phyloP scores from a whole-genome alignment of 2,888 invertebrate genomes.

The Lacanobia oleracea region DNA sequence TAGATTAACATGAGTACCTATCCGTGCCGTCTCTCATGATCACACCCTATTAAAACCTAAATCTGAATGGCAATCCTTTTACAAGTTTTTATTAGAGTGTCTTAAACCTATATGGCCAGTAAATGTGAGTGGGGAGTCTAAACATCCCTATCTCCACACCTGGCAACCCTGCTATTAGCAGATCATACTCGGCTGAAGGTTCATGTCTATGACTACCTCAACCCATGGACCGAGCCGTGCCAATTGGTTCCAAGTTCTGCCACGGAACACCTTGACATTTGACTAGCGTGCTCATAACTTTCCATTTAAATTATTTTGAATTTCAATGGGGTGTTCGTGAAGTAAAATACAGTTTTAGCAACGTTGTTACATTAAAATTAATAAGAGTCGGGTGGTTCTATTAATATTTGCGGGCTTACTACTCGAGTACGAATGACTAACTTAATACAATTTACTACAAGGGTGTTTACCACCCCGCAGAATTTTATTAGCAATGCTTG shows the following conservation, averaged over 20 bases:
- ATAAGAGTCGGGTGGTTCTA: conserved; percentile 4
- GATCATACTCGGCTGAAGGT: conserved; percentile 5
- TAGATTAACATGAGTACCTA: too few species aligned
- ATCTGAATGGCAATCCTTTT: too few species aligned
- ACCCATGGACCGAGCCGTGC: conserved; percentile 23
- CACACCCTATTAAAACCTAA: too few species aligned
- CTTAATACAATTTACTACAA: not conserved
- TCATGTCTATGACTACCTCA: conserved; percentile 7
- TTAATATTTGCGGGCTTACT: conserved; percentile 15
- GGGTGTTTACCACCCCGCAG: too few species aligned
- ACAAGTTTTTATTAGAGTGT: too few species aligned
- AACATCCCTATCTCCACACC: not conserved
- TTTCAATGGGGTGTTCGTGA: conserved; percentile 23
- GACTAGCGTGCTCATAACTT: conserved; percentile 32
- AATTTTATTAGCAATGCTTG: not conserved
- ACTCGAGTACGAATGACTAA: not conserved
- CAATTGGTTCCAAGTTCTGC: conserved; percentile 41
- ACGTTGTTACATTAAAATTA: conserved; percentile 17
- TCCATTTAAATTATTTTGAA: conserved; percentile 31
- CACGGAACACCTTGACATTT: conserved; percentile 47
- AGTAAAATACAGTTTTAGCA: conserved; percentile 32
- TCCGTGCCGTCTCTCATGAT: too few species aligned
- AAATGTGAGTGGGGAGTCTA: not conserved
- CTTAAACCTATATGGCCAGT: too few species aligned
- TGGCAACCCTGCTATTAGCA: conserved; percentile 6